A percentile compares a stretch with the other conserved stretches of the same genome.
These are phyloP conservation scores for Myotis vivesi DNA, from an alignment of 2,797 vertebrate species.

Conservation along the genomic window DNA sequence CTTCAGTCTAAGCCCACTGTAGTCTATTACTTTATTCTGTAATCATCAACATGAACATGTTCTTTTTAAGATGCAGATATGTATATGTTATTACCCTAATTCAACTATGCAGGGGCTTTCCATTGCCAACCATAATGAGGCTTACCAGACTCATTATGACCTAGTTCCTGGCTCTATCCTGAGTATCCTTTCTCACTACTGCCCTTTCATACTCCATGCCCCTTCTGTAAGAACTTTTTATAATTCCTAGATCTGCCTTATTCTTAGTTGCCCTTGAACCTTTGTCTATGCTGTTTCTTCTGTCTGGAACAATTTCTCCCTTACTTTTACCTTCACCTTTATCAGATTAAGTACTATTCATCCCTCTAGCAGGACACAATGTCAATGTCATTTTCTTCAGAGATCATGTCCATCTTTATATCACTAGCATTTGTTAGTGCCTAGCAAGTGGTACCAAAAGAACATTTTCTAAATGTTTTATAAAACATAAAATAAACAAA, in stretches of 20 bases:
- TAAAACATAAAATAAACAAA: conserved; percentile 23
- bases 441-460: neutral
- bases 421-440: neutral
- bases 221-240: neutral
- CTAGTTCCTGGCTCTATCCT: neutral
- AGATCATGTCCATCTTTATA: neutral
- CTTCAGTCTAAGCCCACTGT: neutral
- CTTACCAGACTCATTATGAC: conserved; percentile 20
- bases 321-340: neutral
- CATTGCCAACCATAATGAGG: neutral
- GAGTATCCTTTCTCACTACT: conserved; percentile 37
- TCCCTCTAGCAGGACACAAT: neutral
- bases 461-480: conserved; percentile 23
- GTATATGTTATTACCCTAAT: neutral
- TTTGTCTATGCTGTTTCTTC: conserved; percentile 26
- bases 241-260: conserved; percentile 23
- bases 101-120: neutral
- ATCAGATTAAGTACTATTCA: neutral
- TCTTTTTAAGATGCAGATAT: neutral
- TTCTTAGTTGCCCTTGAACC: neutral
- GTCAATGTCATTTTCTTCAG: conserved; percentile 7
- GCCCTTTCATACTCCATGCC: neutral
- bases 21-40: conserved; percentile 14
- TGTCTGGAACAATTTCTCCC: neutral
- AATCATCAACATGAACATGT: neutral